Conservation (phyloP, 2,797 vertebrate species). For the Etheostoma perlongum region DNA sequence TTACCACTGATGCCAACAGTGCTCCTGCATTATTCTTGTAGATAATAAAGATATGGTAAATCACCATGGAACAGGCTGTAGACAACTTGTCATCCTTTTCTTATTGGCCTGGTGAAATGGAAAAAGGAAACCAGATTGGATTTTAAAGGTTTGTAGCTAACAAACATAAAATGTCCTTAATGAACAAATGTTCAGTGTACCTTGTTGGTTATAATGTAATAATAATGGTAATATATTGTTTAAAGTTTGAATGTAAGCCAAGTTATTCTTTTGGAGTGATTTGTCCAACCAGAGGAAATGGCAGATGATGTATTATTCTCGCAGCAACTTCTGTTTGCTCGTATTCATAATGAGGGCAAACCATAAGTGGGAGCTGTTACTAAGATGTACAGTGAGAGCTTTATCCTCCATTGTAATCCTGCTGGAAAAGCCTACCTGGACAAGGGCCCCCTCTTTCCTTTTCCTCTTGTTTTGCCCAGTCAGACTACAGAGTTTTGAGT, state of each 20-base stretch:
- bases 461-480: conserved; percentile 79
- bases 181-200: neutral
- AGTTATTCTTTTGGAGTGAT: conserved; percentile 32
- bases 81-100: neutral
- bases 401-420: conserved; percentile 53
- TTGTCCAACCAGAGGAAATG: conserved; percentile 39
- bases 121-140: neutral
- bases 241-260: conserved; percentile 11
- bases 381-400: conserved; percentile 53
- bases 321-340: conserved; percentile 41
- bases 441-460: conserved; percentile 63
- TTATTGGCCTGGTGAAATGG: neutral
- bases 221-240: neutral
- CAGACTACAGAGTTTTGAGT: conserved; percentile 76
- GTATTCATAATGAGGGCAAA: conserved; percentile 50
- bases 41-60: neutral
- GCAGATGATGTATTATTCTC: conserved; percentile 46
- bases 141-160: neutral
- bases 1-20: neutral
- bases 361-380: conserved; percentile 43
- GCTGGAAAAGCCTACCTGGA: conserved; percentile 63
- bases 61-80: neutral
- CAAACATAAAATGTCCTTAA: neutral
- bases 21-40: neutral
- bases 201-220: neutral